phyloP scores from a whole-genome alignment of 2,113 vertebrate species.

The Syrmaticus mikado region DNA sequence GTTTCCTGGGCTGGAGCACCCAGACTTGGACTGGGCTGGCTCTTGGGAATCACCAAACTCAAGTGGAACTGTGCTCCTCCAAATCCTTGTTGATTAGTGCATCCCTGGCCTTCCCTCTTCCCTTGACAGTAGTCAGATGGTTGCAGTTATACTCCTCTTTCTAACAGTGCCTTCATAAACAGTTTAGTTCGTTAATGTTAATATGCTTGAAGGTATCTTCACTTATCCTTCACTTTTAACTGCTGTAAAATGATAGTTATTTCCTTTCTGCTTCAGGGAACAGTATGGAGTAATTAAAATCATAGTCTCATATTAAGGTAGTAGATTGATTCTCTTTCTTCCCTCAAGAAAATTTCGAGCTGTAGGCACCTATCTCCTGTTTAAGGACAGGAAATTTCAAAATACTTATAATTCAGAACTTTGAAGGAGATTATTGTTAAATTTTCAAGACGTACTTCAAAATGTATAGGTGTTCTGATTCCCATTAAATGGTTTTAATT shows the following conservation, averaged over 20 bases:
- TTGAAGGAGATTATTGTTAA: not conserved
- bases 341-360: not conserved
- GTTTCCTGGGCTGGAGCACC: not conserved
- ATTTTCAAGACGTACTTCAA: not conserved
- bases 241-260: not conserved
- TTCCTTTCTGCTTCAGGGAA: not conserved
- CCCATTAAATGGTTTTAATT: conserved; percentile 33
- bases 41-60: not conserved
- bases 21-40: not conserved
- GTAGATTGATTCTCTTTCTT: not conserved
- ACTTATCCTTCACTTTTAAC: not conserved
- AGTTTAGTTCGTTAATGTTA: not conserved
- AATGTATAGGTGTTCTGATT: not conserved
- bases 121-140: not conserved
- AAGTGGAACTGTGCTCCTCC: not conserved
- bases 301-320: not conserved
- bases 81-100: not conserved
- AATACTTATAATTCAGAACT: not conserved
- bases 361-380: not conserved
- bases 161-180: not conserved
- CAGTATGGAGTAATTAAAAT: not conserved
- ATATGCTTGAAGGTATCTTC: conserved; percentile 6
- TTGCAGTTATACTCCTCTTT: not conserved
- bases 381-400: not conserved
- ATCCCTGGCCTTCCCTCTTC: not conserved